phyloP scores from a whole-genome alignment of 1,140 invertebrate species.

The Zophobas morio region DNA sequence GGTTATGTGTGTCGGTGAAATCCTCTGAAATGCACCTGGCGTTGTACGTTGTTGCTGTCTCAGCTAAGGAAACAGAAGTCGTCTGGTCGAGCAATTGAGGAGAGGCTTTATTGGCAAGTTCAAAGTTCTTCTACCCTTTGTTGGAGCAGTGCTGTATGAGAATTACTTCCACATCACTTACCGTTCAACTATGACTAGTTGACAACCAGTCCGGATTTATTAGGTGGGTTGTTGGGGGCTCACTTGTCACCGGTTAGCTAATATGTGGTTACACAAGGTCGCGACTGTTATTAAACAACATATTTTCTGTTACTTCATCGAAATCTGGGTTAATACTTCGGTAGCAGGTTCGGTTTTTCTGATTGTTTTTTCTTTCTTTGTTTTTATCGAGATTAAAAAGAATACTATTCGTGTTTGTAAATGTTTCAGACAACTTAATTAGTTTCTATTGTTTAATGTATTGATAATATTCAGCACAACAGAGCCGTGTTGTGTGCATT shows the following conservation, averaged over 20 bases:
- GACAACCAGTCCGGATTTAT: constrained; percentile 25
- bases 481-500: too few relatives aligned
- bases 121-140: constrained; percentile 25
- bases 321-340: constrained; percentile 19
- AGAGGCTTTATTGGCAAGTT: constrained; percentile 30
- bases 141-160: constrained; percentile 1
- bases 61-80: constrained; percentile 15
- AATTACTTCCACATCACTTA: constrained; percentile 16
- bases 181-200: constrained; percentile 35
- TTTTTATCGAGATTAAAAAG: not conserved
- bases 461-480: too few relatives aligned
- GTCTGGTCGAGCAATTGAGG: constrained; percentile 14
- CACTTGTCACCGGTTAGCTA: constrained; percentile 4
- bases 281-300: constrained; percentile 14
- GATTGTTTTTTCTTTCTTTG: not conserved
- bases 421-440: too few relatives aligned
- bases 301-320: constrained; percentile 26
- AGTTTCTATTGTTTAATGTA: too few relatives aligned
- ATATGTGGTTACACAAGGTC: constrained; percentile 17
- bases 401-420: too few relatives aligned
- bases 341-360: too few relatives aligned
- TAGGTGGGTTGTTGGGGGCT: constrained; percentile 27
- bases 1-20: constrained; percentile 32
- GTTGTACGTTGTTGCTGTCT: constrained; percentile 29
- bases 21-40: constrained; percentile 30